Base-by-base conservation (phyloP, 2,113 vertebrate genomes). In the Anser cygnoides region DNA sequence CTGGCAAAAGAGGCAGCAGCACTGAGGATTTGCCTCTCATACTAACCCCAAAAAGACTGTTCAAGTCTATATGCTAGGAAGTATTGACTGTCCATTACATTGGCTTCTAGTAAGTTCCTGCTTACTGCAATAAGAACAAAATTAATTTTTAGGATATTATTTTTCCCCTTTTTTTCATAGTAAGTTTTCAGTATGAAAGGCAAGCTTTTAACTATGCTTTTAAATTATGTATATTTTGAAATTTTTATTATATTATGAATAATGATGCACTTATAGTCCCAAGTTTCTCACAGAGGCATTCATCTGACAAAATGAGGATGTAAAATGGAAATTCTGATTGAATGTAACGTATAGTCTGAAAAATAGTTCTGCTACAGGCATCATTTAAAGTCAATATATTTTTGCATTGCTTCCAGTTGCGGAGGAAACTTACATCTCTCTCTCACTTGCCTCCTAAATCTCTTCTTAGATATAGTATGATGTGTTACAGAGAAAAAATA, bases 391-490 rank as follows among this genome's bases (percentile, higher is more conserved):
- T 22, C 44, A 50, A 52, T 9, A 65, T 35, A 35, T 16, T 61
- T 84, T 35, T 72, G 14, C n/a, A 44, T 20, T 77, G 20, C 10
- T 4, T 49, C 14, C 21, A 73, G 35, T 16, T 17, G 63, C 20
- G 21, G 31, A 29, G 43, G 52, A 72, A 65, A 37, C 28, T 61
- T 66, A 41, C 0, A 1, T 2, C 1, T 3, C 44, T 44, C 25
- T 76, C 29, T 76, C 8, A 63, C 9, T 61, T 90, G 55, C 13
- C 28, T 84, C 7, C 49, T 78, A 49, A 31, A 78, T 70, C 20
- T 71, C 62, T 61, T 57, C 23, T 61, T 29, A 72, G 5, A 74
- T 57, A 33, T 7, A 23, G 28, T 9, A 17, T 39, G 37, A 46
- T 66, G 20, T 57, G 61, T 74, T 85, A 71, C 17, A 55, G 2